phyloP scores from a whole-genome alignment of 2,888 invertebrate species.

The Diogma glabrata region DNA sequence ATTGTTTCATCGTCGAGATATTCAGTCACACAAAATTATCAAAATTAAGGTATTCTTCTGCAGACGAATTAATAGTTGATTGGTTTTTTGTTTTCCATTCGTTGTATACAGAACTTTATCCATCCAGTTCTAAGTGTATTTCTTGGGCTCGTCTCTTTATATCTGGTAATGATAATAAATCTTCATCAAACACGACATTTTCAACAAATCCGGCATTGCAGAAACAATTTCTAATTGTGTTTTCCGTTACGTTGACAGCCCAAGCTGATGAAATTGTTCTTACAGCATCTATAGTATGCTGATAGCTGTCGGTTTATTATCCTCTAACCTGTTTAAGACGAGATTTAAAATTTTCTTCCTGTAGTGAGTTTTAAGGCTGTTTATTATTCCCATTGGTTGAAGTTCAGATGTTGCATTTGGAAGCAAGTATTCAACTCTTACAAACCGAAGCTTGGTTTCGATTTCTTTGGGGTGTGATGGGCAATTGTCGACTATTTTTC shows the following conservation, averaged over 20 bases:
- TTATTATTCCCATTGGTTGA: constrained; percentile 19
- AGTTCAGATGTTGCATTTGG: constrained; percentile 20
- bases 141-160: neutral
- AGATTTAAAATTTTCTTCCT: constrained; percentile 6
- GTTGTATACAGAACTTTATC: neutral
- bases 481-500: constrained; percentile 23
- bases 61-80: neutral
- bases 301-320: neutral
- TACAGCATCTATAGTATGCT: neutral
- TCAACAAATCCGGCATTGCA: neutral
- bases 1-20: neutral
- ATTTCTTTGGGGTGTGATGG: constrained; percentile 13
- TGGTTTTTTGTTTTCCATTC: neutral
- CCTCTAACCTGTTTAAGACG: neutral
- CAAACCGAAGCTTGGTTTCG: constrained; percentile 16
- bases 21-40: neutral
- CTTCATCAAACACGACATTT: neutral
- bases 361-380: constrained; percentile 20
- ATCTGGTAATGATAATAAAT: neutral
- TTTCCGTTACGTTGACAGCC: neutral
- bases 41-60: neutral
- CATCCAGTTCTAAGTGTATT: neutral
- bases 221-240: constrained; percentile 1
- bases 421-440: constrained; percentile 22
- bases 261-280: neutral